Conservation (phyloP, 2,797 vertebrate genomes). For the Mormyrus proboscirostris region DNA sequence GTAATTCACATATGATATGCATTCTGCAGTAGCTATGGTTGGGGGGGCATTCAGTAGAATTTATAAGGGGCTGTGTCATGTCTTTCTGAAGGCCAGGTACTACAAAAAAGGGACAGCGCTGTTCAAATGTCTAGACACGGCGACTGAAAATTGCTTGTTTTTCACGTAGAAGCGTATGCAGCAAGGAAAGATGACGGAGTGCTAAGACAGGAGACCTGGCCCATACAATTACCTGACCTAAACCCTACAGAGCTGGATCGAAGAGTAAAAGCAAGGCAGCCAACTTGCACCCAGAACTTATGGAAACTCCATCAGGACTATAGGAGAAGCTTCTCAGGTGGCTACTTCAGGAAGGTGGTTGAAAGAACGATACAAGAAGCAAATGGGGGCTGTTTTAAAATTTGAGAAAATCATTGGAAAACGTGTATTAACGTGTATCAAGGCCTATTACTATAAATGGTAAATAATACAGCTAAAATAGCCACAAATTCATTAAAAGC, state of each 20-base stretch:
- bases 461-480: neutral
- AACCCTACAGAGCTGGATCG: neutral
- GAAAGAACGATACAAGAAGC: neutral
- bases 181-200: neutral
- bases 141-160: neutral
- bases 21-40: neutral
- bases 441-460: neutral
- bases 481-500: neutral
- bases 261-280: neutral
- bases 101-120: neutral
- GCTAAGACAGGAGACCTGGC: neutral
- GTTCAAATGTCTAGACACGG: neutral
- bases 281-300: neutral
- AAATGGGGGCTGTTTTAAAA: neutral
- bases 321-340: neutral
- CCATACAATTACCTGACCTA: neutral
- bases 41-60: neutral
- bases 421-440: neutral
- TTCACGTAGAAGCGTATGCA: neutral
- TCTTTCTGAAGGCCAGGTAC: neutral
- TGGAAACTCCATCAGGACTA: neutral
- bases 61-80: neutral
- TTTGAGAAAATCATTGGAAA: neutral
- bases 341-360: neutral
- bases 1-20: neutral